Base-by-base conservation (phyloP, 1,140 invertebrate genomes). In the Battus philenor region DNA sequence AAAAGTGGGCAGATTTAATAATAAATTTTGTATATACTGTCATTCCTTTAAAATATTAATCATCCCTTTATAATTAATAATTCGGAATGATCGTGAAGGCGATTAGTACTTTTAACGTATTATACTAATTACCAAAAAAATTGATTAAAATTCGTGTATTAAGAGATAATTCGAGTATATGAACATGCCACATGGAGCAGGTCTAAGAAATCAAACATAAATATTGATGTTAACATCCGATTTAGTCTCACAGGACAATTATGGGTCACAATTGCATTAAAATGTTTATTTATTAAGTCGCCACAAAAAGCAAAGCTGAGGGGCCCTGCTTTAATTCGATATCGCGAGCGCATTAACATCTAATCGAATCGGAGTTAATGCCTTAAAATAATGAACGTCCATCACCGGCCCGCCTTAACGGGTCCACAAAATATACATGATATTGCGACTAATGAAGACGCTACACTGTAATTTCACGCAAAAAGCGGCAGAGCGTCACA, bases 391-490 rank as follows among this genome's bases (percentile, higher is more conserved):
- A 64, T 54, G 54, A 45, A 43, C 22, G 38, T 16, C 38, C 36
- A 39, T 39, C 36, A 26, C 20, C 36, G 44, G 27, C 16, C 11
- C 33, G n/a, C 48, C 31, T 32, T 56, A 50, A 56, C 52, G 44
- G 54, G 57, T 20, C 13, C 13, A 15, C 26, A 49, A 49, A 47
- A 49, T 44, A 44, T 57, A 58, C 44, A 62, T 59, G 47, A 52
- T 34, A 52, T 44, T 36, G 43, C 27, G 29, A 46, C 64, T 73
- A 73, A 73, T 73, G 67, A 73, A 73, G 69, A 69, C 54, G 58
- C 59, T 57, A 54, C 44, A 29, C 38, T 61, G 52, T 64, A 68
- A 69, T 66, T 59, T 60, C 53, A 16, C 22, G 47, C 52, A 64
- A 65, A 66, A 68, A 70, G 44, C 12, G 8, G 27, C 6, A 26